Base-by-base conservation (phyloP, 2,888 invertebrate species). In the Pyrrhopygopsis socrates region DNA sequence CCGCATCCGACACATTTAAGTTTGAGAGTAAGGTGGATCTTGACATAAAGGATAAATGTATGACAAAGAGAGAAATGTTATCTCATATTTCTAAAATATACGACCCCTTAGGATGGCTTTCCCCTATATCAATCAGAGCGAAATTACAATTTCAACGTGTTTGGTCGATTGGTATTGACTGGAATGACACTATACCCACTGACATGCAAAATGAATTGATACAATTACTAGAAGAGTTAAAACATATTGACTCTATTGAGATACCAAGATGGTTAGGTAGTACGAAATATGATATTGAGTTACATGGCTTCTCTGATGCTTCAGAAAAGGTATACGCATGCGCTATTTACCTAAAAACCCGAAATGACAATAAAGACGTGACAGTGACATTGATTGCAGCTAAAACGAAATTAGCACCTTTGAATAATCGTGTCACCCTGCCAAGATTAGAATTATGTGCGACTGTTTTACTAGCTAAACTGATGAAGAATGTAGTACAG, bases 271-370 rank as follows among this genome's bases (percentile, higher is more conserved):
- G 87, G 88, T 54, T 90, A 11, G 84, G 87, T 1, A 27, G 63
- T 24, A 27, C 63, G 18, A 30, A 27, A 30, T 27, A 29, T 8
- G 11, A 27, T 20, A 83, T 92, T 4, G 83, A 90, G 30, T 58
- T 93, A 50, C 70, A 84, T 6, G 90, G 89, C 4, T 93, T 89
- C 50, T 87, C 87, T 29, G 91, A 92, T 65, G 90, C 91, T 29
- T 88, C 87, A 50, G 87, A 91, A 67, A 89, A 90, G 29, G 89
- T 86, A 1, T 89, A 88, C 74, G 79, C 89, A 0, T 87, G 89
- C 30, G 81, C 88, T 29, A 74, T 90, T 27, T 90, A 89, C 54
- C 60, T 63, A 2, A 70, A 71, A 22, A 54, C 38, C 4, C 34
- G n/a, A 9, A 67, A 77, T 45, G 81, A 85, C 41, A 24, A 73